Evolutionary conservation across 2,888 invertebrate species (phyloP).

Genomic region (Lysandra coridon): DNA sequence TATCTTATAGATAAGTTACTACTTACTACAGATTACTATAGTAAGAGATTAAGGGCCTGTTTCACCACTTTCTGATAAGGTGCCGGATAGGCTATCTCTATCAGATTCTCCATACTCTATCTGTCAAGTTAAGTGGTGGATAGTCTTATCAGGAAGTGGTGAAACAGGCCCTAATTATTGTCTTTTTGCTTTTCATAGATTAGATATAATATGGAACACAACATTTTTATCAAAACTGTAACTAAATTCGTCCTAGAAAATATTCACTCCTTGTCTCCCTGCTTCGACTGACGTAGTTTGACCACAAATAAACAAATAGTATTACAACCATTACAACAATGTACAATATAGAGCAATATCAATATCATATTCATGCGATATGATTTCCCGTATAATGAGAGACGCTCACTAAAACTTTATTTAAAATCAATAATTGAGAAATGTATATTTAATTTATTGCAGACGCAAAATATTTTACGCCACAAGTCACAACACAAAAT

Average conservation of each 20-base stretch:
- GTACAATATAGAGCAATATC: slow-evolving; percentile 34
- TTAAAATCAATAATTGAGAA: neutral
- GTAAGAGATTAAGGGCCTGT: neutral
- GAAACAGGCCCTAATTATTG: neutral
- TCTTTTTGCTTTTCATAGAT: neutral
- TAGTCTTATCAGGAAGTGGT: too few species aligned
- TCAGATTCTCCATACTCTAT: too few species aligned
- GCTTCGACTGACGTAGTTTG: slow-evolving; percentile 54
- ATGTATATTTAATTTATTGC: too few species aligned
- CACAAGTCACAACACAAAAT: too few species aligned
- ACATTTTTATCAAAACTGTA: neutral
- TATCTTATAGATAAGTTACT: neutral
- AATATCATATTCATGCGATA: slow-evolving; percentile 33
- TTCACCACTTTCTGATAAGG: too few species aligned
- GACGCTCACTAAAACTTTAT: slow-evolving; percentile 17
- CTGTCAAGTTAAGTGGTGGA: too few species aligned
- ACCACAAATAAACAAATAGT: slow-evolving; percentile 52
- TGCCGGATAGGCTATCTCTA: too few species aligned
- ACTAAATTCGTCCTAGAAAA: neutral
- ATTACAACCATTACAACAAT: slow-evolving; percentile 37
- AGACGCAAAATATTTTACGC: neutral
- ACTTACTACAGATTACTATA: neutral
- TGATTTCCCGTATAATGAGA: slow-evolving; percentile 20
- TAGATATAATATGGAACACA: neutral
- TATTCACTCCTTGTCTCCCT: neutral